phyloP scores from a whole-genome alignment of 2,888 invertebrate species.

The Conops quadrifasciatus region DNA sequence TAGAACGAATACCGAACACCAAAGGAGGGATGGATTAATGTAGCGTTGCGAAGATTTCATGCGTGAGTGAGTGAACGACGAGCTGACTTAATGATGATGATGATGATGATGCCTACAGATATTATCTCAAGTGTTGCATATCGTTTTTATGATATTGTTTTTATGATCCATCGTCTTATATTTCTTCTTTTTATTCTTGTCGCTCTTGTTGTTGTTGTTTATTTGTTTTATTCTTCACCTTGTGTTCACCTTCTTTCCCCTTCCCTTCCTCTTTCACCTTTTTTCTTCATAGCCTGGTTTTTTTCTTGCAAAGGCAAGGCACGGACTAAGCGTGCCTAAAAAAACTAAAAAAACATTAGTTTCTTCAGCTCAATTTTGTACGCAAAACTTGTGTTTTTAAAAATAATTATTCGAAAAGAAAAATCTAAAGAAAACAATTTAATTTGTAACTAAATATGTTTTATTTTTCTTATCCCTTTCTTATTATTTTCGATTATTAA shows the following conservation, averaged over 20 bases:
- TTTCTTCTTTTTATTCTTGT: background rate
- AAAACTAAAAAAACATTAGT: too few species aligned
- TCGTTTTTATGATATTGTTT: conserved; percentile 6
- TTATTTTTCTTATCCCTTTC: too few species aligned
- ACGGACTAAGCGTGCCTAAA: too few species aligned
- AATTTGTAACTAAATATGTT: too few species aligned
- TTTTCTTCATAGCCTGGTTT: too few species aligned
- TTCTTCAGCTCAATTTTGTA: too few species aligned
- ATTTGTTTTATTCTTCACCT: background rate
- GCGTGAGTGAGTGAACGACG: conserved; percentile 29
- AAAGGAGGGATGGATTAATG: background rate
- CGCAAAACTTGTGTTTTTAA: too few species aligned
- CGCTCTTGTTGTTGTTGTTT: background rate
- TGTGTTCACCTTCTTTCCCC: background rate
- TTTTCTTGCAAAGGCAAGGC: too few species aligned
- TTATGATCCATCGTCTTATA: background rate
- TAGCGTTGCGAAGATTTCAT: conserved; percentile 21
- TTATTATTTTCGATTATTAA: too few species aligned
- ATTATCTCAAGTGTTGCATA: conserved; percentile 29
- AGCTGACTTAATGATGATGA: conserved; percentile 18
- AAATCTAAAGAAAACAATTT: too few species aligned
- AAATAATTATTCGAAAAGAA: too few species aligned
- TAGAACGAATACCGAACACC: background rate
- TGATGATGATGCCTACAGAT: conserved; percentile 25
- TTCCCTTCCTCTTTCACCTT: too few species aligned